phyloP scores from a whole-genome alignment of 2,888 invertebrate genomes.

The Heteropelma amictum region DNA sequence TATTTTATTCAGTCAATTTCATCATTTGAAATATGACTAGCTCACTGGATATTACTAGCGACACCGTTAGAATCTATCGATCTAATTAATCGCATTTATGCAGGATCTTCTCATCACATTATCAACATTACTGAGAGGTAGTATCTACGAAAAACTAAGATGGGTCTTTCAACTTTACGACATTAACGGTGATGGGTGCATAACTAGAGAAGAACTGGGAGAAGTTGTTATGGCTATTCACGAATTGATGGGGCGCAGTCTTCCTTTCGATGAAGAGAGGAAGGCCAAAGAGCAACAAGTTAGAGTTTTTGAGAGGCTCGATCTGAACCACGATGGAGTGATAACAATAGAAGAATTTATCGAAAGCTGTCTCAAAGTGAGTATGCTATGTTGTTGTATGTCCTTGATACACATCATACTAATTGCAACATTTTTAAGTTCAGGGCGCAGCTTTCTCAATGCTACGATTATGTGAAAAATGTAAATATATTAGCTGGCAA shows the following conservation, averaged over 20 bases:
- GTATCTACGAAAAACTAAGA: constrained; percentile 94
- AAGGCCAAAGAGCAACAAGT: constrained; percentile 93
- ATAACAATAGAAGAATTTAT: constrained; percentile 97
- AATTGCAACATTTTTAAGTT: not conserved
- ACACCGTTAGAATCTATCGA: not conserved
- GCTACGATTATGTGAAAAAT: not conserved
- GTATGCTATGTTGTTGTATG: constrained; percentile 44
- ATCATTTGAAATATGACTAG: not conserved
- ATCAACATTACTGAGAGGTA: constrained; percentile 94
- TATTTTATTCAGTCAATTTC: too few relatives aligned
- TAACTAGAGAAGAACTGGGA: constrained; percentile 92
- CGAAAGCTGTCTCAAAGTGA: constrained; percentile 93
- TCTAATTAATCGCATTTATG: too few relatives aligned
- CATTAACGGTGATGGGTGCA: constrained; percentile 97
- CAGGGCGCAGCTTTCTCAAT: not conserved
- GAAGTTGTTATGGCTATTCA: constrained; percentile 95
- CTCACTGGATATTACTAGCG: not conserved
- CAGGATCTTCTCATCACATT: constrained; percentile 96
- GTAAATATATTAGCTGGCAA: not conserved
- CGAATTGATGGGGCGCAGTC: constrained; percentile 91
- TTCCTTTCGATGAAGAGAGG: constrained; percentile 89
- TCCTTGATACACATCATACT: not conserved
- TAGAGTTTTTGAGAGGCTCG: constrained; percentile 92
- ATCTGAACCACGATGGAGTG: constrained; percentile 94
- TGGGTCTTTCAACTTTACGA: constrained; percentile 99